These are phyloP conservation scores for Tribolium freemani DNA, from an alignment of 2,888 invertebrate species.

Conservation along the genomic window DNA sequence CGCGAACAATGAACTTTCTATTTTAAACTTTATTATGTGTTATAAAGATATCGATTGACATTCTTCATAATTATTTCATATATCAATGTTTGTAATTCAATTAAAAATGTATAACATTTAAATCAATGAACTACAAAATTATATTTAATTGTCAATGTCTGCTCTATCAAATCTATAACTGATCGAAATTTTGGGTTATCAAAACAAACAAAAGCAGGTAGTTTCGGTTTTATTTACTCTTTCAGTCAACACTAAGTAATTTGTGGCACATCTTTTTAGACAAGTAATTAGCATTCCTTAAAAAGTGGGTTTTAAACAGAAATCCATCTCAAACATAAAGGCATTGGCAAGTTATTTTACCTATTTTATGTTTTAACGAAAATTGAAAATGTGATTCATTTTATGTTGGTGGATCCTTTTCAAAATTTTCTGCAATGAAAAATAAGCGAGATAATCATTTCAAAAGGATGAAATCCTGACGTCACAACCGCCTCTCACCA, in stretches of 20 bases:
- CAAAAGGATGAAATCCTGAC: too few relatives aligned
- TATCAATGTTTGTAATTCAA: neutral
- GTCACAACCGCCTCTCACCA: too few relatives aligned
- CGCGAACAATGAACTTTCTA: slow-evolving; percentile 17
- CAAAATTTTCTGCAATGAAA: too few relatives aligned
- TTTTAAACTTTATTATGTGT: slow-evolving; percentile 2
- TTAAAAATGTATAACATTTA: neutral
- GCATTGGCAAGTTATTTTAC: too few relatives aligned
- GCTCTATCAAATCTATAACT: too few relatives aligned
- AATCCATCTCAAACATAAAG: neutral
- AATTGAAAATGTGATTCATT: too few relatives aligned
- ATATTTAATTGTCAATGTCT: neutral
- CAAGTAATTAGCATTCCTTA: neutral
- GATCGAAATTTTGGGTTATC: too few relatives aligned
- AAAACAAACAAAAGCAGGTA: too few relatives aligned
- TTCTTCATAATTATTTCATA: neutral
- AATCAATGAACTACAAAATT: neutral
- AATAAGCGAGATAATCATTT: too few relatives aligned
- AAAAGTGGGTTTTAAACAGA: neutral
- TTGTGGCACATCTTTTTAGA: neutral
- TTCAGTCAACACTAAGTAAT: neutral
- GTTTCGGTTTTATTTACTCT: too few relatives aligned
- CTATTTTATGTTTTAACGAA: too few relatives aligned
- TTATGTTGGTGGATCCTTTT: too few relatives aligned
- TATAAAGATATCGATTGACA: neutral